phyloP scores from a whole-genome alignment of 2,113 vertebrate genomes.

The Speoplatyrhinus poulsoni region DNA sequence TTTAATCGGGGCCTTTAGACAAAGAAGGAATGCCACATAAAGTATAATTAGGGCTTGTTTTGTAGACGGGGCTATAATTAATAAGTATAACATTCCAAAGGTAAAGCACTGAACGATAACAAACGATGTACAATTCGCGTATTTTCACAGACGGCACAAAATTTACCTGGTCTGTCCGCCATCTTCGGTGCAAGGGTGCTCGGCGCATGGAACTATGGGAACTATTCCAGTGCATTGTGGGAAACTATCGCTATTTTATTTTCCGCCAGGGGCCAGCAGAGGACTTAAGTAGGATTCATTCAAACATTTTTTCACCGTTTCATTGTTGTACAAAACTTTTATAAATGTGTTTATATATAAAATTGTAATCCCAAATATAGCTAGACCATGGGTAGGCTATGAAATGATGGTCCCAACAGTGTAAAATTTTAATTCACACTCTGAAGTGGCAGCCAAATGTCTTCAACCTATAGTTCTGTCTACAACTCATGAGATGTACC shows the following conservation, averaged over 20 bases:
- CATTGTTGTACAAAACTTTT: background rate
- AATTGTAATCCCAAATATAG: background rate
- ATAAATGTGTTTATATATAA: background rate
- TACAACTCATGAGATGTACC: too few relatives aligned
- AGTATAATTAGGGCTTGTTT: fast-evolving
- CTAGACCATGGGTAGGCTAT: too few relatives aligned
- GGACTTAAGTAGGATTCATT: background rate
- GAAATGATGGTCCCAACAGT: too few relatives aligned
- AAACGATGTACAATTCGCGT: fast-evolving
- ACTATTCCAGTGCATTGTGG: constrained; percentile 54
- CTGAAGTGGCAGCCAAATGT: too few relatives aligned
- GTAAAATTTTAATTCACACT: too few relatives aligned
- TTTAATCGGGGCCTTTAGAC: constrained; percentile 37
- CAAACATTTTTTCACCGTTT: background rate
- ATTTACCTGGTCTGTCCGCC: constrained; percentile 79
- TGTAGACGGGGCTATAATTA: fast-evolving
- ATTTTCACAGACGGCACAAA: constrained; percentile 27
- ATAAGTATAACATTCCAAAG: fast-evolving
- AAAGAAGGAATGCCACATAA: background rate
- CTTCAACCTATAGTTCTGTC: too few relatives aligned
- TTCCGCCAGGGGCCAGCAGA: constrained; percentile 42
- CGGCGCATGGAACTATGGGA: constrained; percentile 61
- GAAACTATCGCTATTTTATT: constrained; percentile 21
- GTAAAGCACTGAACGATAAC: background rate
- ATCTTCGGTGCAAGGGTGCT: constrained; percentile 59